These are phyloP conservation scores for Plestiodon gilberti DNA, from an alignment of 2,113 vertebrate species.

Conservation along the genomic window DNA sequence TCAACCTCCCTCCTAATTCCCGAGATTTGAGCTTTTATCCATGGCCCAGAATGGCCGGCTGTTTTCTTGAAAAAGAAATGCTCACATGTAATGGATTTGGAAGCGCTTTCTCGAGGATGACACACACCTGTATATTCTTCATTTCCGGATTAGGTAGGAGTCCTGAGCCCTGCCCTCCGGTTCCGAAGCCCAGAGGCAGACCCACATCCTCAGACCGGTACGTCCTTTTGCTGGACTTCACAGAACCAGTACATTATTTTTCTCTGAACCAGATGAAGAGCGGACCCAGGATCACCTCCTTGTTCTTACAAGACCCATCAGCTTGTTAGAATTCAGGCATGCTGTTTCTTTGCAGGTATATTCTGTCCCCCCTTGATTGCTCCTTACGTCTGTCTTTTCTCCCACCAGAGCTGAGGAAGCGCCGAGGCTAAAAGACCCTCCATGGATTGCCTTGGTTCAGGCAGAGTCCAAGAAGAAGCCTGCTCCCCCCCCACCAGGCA, in stretches of 20 bases:
- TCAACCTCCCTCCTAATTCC: background rate
- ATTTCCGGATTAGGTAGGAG: slow-evolving; percentile 69
- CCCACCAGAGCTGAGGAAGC: slow-evolving; percentile 57
- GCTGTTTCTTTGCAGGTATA: no score
- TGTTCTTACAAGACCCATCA: no score
- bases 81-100: background rate
- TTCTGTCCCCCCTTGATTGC: background rate
- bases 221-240: slow-evolving; percentile 12
- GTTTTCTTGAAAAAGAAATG: background rate
- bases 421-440: slow-evolving; percentile 88
- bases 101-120: slow-evolving; percentile 43
- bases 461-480: slow-evolving; percentile 90
- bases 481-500: slow-evolving; percentile 81
- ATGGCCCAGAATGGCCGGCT: background rate
- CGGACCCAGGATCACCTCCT: background rate
- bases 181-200: slow-evolving; percentile 81
- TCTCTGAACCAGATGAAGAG: background rate
- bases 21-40: background rate
- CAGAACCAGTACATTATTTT: background rate
- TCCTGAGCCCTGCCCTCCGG: slow-evolving; percentile 64
- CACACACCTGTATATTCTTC: slow-evolving; percentile 41
- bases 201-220: slow-evolving; percentile 79
- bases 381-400: background rate
- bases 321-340: background rate
- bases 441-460: slow-evolving; percentile 94